phyloP scores from a whole-genome alignment of 1,140 invertebrate species.

The Homalodisca vitripennis region DNA sequence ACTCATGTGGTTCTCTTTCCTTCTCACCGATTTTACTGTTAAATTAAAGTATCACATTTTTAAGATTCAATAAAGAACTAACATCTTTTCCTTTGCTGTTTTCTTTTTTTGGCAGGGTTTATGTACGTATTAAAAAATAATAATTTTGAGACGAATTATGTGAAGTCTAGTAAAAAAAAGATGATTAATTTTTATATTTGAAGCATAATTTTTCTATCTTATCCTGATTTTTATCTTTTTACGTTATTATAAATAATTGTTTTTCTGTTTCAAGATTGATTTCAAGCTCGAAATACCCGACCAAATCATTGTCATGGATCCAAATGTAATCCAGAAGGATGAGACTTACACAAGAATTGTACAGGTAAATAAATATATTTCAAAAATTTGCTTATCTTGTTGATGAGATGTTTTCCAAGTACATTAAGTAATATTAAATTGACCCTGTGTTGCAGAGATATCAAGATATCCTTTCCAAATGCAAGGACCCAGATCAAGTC shows the following conservation, averaged over 20 bases:
- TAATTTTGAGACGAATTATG: too few species aligned
- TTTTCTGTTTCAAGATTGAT: constrained; percentile 44
- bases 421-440: neutral
- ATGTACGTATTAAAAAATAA: too few species aligned
- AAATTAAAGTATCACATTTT: too few species aligned
- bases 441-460: constrained; percentile 43
- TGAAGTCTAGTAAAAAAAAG: too few species aligned
- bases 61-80: too few species aligned
- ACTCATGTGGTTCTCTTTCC: too few species aligned
- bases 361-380: constrained; percentile 38
- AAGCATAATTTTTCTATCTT: neutral
- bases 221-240: neutral
- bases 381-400: neutral
- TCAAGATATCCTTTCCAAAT: constrained; percentile 45
- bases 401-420: neutral
- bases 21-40: too few species aligned
- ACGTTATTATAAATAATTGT: neutral
- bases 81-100: too few species aligned
- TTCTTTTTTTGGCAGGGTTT: too few species aligned
- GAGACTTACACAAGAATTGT: constrained; percentile 52
- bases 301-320: constrained; percentile 60
- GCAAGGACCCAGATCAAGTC: constrained; percentile 16
- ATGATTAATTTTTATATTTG: neutral
- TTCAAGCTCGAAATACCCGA: constrained; percentile 59
- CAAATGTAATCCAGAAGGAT: constrained; percentile 53